These are phyloP conservation scores for Lycaena phlaeas DNA, from an alignment of 2,888 invertebrate genomes.

Conservation along the genomic window DNA sequence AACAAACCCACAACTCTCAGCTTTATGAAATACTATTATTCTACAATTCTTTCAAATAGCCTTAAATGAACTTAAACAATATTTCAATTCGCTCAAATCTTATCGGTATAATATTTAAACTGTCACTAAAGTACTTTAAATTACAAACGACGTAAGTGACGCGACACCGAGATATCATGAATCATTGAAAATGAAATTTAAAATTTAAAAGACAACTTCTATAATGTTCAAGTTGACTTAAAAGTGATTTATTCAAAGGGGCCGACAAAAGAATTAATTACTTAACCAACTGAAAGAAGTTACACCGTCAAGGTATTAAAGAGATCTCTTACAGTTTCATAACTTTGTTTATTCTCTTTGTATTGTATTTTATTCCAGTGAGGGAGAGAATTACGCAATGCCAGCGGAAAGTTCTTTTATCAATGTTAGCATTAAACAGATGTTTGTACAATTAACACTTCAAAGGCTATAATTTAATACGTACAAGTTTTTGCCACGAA, in stretches of 20 bases:
- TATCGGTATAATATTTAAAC: neutral
- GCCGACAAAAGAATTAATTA: slow-evolving; percentile 51
- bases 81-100: neutral
- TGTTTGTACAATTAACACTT: too few relatives aligned
- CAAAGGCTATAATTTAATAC: too few relatives aligned
- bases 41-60: neutral
- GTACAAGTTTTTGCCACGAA: too few relatives aligned
- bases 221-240: slow-evolving; percentile 28
- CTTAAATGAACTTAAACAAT: neutral
- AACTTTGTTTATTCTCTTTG: slow-evolving; percentile 12
- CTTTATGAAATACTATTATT: neutral
- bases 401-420: slow-evolving; percentile 1
- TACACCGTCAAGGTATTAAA: slow-evolving; percentile 25
- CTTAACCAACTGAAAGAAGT: slow-evolving; percentile 40
- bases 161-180: slow-evolving; percentile 18
- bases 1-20: too few relatives aligned
- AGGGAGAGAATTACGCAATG: neutral
- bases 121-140: neutral
- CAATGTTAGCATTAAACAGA: neutral
- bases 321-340: slow-evolving; percentile 17
- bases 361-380: neutral
- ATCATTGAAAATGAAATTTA: slow-evolving; percentile 21
- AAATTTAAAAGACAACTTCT: slow-evolving; percentile 28
- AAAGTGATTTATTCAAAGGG: slow-evolving; percentile 46
- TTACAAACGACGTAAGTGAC: slow-evolving; percentile 4